Base-by-base conservation (phyloP, 2,888 invertebrate species). In the Drosophila helvetica region DNA sequence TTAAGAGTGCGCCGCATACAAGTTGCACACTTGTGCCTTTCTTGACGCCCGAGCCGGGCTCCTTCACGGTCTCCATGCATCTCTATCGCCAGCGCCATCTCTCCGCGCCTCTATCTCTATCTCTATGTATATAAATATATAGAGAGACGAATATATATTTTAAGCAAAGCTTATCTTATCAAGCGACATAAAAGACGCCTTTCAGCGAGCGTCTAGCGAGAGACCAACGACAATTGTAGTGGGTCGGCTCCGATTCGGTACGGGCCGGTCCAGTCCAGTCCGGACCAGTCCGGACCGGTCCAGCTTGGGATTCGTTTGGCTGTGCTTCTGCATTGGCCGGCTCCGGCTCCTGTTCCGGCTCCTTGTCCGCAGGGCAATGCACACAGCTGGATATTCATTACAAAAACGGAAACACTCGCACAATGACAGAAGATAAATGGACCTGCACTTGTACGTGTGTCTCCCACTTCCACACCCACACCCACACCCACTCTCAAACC, bases 151-250 rank as follows among this genome's bases (percentile, higher is more conserved):
- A 74, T 62, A 68, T 87, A 82, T 88, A 88, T 84, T 88, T 84
- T 84, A 84, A 84, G 88, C 88, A 78, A 86, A 69, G 83, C 88
- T 84, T 84, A 88, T 84, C 83, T 84, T 84, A 84, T 84, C 83
- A 88, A 86, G 83, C 71, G 80, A 88, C 86, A 86, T 88, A 84
- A 84, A 83, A 88, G 83, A 86, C 86, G 83, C 88, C 88, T 84
- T 88, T 84, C 83, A 84, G 86, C 88, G 88, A 72, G 33, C 70
- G 77, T 74, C 75, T 77, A 68, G 61, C 59, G 55, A 52, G 43
- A 56, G 51, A 38, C 55, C 58, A 78, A 68, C 86, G 79, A 82
- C 83, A 86, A 88, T 85, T 77, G 82, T 68, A 74, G 74, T 61
- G 74, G 59, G 56, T 59, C 47, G 53, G 79, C 72, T 64, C 67